Evolutionary conservation across 2,888 invertebrate species (phyloP).

Genomic region (Chouioia cunea): DNA sequence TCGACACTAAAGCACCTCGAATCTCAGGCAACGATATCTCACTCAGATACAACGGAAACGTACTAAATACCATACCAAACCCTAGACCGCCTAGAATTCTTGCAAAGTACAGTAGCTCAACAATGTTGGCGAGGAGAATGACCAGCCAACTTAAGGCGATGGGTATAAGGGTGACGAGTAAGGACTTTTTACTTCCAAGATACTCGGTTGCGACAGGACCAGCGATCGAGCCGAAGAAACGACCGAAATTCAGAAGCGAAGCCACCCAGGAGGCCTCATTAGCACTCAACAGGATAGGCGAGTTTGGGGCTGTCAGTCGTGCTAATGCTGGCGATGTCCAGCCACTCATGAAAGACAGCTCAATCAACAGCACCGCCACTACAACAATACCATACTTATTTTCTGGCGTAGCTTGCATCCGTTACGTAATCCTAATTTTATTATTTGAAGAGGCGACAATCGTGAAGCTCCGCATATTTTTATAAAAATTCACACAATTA

Average conservation of each 20-base stretch:
- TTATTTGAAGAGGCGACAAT: not conserved
- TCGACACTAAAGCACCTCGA: conserved; percentile 57
- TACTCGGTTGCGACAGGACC: conserved; percentile 50
- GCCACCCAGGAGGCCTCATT: conserved; percentile 56
- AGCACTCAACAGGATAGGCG: conserved; percentile 44
- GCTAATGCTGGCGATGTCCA: conserved; percentile 56
- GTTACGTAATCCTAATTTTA: not conserved
- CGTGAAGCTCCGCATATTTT: not conserved
- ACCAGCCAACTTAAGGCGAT: conserved; percentile 50
- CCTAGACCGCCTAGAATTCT: conserved; percentile 51
- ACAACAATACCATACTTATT: conserved; percentile 3
- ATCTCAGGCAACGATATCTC: conserved; percentile 57
- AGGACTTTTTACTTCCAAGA: conserved; percentile 51
- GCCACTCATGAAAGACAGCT: conserved; percentile 52
- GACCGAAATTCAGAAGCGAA: conserved; percentile 51
- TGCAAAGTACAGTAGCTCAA: conserved; percentile 51
- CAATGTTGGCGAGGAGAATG: conserved; percentile 48
- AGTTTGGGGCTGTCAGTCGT: conserved; percentile 49
- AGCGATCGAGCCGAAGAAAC: conserved; percentile 50
- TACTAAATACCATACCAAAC: conserved; percentile 54
- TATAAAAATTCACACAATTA: too few relatives aligned
- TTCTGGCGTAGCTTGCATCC: too few relatives aligned
- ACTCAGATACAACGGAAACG: conserved; percentile 57
- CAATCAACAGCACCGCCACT: conserved; percentile 53
- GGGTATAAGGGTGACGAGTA: conserved; percentile 50